A percentile compares a stretch with the other conserved stretches of the same genome.
These are phyloP conservation scores for Caenorhabditis wallacei DNA, from an alignment of 2,888 invertebrate species.

Conservation along the genomic window DNA sequence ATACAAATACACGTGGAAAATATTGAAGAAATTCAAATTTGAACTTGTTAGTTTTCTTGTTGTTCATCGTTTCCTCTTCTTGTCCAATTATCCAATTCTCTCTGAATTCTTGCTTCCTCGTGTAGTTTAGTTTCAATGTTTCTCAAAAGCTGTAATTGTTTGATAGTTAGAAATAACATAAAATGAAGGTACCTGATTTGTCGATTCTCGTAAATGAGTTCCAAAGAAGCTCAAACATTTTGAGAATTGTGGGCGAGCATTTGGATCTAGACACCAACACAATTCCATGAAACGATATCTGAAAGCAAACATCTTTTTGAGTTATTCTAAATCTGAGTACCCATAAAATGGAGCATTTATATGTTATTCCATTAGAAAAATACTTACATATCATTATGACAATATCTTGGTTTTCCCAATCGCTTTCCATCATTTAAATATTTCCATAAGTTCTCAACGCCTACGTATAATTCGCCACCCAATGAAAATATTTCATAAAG, in stretches of 20 bases:
- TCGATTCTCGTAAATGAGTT: constrained; percentile 49
- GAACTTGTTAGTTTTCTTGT: neutral
- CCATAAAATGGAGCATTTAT: too few relatives aligned
- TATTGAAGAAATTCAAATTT: too few relatives aligned
- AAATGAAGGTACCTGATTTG: neutral
- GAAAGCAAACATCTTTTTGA: constrained; percentile 50
- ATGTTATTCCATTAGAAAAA: too few relatives aligned
- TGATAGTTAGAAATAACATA: neutral
- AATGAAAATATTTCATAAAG: constrained; percentile 86
- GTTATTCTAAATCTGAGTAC: too few relatives aligned
- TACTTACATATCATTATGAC: constrained; percentile 89
- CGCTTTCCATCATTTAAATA: constrained; percentile 90
- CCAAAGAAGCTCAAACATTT: constrained; percentile 57
- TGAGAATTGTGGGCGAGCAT: constrained; percentile 89
- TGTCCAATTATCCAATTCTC: constrained; percentile 45
- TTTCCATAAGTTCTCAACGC: constrained; percentile 65
- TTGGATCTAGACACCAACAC: constrained; percentile 92
- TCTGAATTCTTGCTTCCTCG: neutral
- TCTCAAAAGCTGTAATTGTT: neutral
- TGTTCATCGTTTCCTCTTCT: neutral
- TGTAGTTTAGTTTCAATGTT: neutral
- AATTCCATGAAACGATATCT: constrained; percentile 90
- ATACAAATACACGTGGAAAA: neutral
- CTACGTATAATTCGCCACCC: constrained; percentile 87
- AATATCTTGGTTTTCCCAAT: constrained; percentile 91